A percentile compares a stretch with the other conserved stretches of the same genome.
phyloP scores from a whole-genome alignment of 2,888 invertebrate species.

The Seira musarum region DNA sequence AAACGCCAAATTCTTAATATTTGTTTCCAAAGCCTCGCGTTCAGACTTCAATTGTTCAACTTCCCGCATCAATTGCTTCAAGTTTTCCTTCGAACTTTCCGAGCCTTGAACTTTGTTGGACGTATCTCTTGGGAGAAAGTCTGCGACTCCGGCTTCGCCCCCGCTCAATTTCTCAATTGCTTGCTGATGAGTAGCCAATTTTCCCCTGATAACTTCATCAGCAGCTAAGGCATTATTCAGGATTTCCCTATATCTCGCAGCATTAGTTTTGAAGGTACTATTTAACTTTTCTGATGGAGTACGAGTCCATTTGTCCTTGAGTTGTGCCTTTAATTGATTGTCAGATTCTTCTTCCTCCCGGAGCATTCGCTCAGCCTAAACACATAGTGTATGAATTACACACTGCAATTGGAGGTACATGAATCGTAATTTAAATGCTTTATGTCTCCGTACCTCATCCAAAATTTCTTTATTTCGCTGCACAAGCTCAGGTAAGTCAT shows the following conservation, averaged over 20 bases:
- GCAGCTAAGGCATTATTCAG: constrained; percentile 68
- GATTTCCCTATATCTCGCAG: constrained; percentile 88
- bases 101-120: constrained; percentile 72
- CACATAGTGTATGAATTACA: constrained; percentile 30
- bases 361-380: constrained; percentile 83
- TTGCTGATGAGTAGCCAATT: constrained; percentile 84
- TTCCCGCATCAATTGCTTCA: constrained; percentile 85
- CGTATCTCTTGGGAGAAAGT: constrained; percentile 80
- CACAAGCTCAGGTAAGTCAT: constrained; percentile 90
- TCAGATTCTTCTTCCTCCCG: constrained; percentile 95
- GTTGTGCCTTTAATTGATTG: constrained; percentile 87
- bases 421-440: constrained; percentile 16
- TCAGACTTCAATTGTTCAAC: constrained; percentile 91
- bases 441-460: constrained; percentile 81
- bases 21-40: constrained; percentile 90
- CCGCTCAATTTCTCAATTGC: constrained; percentile 87
- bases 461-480: constrained; percentile 95
- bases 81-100: constrained; percentile 76
- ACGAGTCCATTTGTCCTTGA: constrained; percentile 94
- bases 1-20: constrained; percentile 84
- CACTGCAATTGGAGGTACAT: background rate
- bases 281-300: constrained; percentile 91
- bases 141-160: constrained; percentile 80
- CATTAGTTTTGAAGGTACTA: constrained; percentile 88
- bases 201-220: constrained; percentile 75